phyloP scores from a whole-genome alignment of 2,888 invertebrate genomes.

The Drosophila melanosoma region DNA sequence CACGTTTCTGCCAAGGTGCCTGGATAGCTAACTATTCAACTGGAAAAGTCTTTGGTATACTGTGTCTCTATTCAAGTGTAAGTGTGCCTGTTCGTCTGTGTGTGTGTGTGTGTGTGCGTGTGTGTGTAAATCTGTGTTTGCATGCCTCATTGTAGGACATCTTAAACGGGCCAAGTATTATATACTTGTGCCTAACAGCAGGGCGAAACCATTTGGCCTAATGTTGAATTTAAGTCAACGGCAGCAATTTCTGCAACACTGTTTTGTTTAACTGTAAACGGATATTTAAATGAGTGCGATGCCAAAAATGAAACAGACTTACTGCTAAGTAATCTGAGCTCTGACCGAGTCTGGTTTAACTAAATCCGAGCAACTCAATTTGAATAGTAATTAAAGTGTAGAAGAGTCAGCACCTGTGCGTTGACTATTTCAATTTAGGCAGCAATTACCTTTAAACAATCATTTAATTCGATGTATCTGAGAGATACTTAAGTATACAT shows the following conservation, averaged over 20 bases:
- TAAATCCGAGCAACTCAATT: not conserved
- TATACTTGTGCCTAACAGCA: conserved; percentile 12
- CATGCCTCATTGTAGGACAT: conserved; percentile 34
- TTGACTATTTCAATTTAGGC: not conserved
- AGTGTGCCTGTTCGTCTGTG: conserved; percentile 8
- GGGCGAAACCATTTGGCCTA: conserved; percentile 32
- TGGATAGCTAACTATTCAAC: conserved; percentile 47
- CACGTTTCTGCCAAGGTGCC: conserved; percentile 37
- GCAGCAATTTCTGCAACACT: conserved; percentile 24
- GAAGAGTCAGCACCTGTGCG: not conserved
- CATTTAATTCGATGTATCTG: not conserved
- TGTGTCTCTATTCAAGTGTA: conserved; percentile 23
- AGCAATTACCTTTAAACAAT: not conserved
- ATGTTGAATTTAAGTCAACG: conserved; percentile 30
- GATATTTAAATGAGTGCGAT: conserved; percentile 23
- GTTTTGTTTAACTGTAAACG: conserved; percentile 2
- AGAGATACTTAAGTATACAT: not conserved
- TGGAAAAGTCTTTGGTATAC: conserved; percentile 46
- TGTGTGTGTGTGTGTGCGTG: conserved; percentile 3
- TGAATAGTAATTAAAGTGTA: not conserved
- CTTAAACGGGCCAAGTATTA: conserved; percentile 26
- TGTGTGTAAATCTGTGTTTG: conserved; percentile 19
- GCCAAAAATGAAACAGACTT: conserved; percentile 8
- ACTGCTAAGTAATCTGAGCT: not conserved
- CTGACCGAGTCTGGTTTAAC: not conserved